phyloP scores from a whole-genome alignment of 2,797 vertebrate species.

The Adrianichthys oophorus region DNA sequence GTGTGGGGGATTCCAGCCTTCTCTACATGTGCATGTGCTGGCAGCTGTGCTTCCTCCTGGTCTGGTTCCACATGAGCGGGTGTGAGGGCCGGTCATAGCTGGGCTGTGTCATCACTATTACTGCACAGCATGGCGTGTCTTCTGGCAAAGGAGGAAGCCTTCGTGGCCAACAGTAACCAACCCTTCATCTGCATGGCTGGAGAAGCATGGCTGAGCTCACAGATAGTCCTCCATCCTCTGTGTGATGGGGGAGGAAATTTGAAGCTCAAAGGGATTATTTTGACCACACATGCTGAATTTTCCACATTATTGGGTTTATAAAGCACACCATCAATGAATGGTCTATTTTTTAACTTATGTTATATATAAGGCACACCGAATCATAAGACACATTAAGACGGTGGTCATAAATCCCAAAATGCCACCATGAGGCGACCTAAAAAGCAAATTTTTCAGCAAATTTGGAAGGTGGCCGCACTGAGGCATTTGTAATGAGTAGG shows the following conservation, averaged over 20 bases:
- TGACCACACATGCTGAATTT: no score
- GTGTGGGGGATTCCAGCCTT: conserved; percentile 5
- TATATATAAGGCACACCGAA: no score
- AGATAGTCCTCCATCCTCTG: conserved; percentile 35
- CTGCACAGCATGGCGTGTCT: conserved; percentile 51
- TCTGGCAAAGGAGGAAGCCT: conserved; percentile 62
- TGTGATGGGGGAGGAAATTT: conserved; percentile 11
- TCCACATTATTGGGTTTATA: no score
- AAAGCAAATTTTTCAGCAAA: no score
- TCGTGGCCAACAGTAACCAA: conserved; percentile 67
- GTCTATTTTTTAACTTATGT: no score
- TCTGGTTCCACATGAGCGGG: conserved; percentile 41
- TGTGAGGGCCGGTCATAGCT: conserved; percentile 42
- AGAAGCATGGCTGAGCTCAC: conserved; percentile 53
- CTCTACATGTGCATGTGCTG: conserved; percentile 28
- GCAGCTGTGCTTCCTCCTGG: conserved; percentile 41
- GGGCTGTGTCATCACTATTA: conserved; percentile 57
- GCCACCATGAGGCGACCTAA: no score
- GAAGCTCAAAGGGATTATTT: no score
- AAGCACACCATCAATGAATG: no score
- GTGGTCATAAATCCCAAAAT: no score
- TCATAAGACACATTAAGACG: no score
- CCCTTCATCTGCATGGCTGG: conserved; percentile 60
- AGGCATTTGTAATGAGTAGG: no score
- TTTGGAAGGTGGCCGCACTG: no score